Conservation (phyloP, 92 coral and sea anemone genomes). For the Anthopleura xanthogrammica region DNA sequence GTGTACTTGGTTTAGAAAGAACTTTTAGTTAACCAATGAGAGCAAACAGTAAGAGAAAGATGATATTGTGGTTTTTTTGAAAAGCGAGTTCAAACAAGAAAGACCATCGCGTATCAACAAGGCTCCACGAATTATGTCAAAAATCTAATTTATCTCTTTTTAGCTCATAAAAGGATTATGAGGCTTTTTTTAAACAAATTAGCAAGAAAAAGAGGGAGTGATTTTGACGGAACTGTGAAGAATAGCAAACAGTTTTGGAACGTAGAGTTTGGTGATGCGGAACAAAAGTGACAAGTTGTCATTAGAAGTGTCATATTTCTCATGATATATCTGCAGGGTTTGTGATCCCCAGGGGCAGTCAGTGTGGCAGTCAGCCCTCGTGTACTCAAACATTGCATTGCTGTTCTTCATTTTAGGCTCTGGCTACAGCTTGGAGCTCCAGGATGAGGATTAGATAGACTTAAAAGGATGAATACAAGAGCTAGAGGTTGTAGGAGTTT, state of each 20-base stretch:
- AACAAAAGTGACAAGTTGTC: constrained; percentile 43
- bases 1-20: constrained; percentile 18
- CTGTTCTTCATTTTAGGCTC: constrained; percentile 22
- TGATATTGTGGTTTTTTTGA: constrained; percentile 14
- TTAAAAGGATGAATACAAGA: constrained; percentile 55
- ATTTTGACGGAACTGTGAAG: constrained; percentile 28
- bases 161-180: constrained; percentile 25
- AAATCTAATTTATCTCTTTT: background rate
- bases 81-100: constrained; percentile 9
- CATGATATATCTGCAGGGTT: constrained; percentile 14
- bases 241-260: constrained; percentile 40
- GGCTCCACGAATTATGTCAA: background rate
- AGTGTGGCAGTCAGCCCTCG: constrained; percentile 21
- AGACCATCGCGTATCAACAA: background rate
- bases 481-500: constrained; percentile 56
- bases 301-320: constrained; percentile 38
- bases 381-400: constrained; percentile 2
- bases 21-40: background rate
- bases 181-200: constrained; percentile 20
- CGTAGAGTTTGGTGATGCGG: constrained; percentile 28
- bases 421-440: constrained; percentile 8
- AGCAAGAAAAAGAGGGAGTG: constrained; percentile 16
- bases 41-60: background rate
- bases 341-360: constrained; percentile 36
- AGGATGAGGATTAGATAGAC: constrained; percentile 8